Conservation (phyloP, 2,888 invertebrate genomes). For the Acronicta alni region DNA sequence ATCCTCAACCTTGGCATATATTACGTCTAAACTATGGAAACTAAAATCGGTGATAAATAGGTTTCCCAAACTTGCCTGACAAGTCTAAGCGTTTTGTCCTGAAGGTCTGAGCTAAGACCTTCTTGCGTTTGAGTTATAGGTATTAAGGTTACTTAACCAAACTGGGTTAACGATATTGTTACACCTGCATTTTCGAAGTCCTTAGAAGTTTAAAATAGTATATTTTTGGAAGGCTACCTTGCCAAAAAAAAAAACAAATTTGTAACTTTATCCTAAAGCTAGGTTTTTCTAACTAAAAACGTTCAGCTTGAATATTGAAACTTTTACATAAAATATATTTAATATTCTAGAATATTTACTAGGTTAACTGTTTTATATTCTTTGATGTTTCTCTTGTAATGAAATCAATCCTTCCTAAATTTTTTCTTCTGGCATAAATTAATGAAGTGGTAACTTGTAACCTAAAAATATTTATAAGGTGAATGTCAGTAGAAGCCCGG, state of each 20-base stretch:
- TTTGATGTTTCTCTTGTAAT: not conserved
- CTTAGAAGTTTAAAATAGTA: conserved; percentile 52
- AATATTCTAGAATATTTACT: no score
- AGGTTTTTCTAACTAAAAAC: not conserved
- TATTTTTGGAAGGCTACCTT: conserved; percentile 35
- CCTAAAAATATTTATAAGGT: no score
- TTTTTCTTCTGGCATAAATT: no score
- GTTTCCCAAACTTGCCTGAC: conserved; percentile 37
- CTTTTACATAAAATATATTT: not conserved
- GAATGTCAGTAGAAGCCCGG: no score
- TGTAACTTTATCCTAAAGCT: not conserved
- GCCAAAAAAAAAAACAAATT: conserved; percentile 1
- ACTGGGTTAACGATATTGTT: conserved; percentile 40
- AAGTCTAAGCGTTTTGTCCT: conserved; percentile 29
- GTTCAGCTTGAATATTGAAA: not conserved
- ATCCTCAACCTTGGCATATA: conserved; percentile 62
- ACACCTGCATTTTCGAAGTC: conserved; percentile 44
- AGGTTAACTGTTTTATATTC: not conserved
- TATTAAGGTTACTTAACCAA: conserved; percentile 29
- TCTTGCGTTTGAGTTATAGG: conserved; percentile 31
- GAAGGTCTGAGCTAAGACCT: conserved; percentile 30
- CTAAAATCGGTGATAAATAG: conserved; percentile 51
- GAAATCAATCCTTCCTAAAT: no score
- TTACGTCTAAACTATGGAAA: conserved; percentile 55
- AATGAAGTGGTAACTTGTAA: no score